Percentiles rank a stretch among this genome's conserved stretches.
These are phyloP conservation scores for Acestrorhynchus altus DNA, from an alignment of 2,797 vertebrate genomes.

Conservation along the genomic window DNA sequence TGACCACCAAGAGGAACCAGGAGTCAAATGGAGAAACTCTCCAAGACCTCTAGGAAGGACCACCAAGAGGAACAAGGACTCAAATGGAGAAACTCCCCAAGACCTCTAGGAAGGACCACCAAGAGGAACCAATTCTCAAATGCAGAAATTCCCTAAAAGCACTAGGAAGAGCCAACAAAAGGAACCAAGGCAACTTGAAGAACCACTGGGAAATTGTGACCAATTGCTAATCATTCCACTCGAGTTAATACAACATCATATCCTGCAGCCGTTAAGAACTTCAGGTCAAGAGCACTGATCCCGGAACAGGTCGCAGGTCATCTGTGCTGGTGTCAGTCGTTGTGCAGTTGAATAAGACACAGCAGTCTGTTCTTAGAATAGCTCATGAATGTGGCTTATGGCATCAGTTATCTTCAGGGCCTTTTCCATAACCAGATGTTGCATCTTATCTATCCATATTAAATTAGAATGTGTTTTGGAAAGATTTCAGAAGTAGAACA, in stretches of 20 bases:
- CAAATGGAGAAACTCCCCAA: too few relatives aligned
- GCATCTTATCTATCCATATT: constrained; percentile 1
- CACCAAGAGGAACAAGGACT: too few relatives aligned
- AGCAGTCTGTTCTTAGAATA: background rate
- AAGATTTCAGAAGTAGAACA: constrained; percentile 19
- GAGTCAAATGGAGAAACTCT: too few relatives aligned
- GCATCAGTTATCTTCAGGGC: background rate
- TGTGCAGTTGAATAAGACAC: background rate
- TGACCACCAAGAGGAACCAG: too few relatives aligned
- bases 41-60: too few relatives aligned
- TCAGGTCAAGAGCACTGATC: background rate
- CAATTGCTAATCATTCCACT: background rate
- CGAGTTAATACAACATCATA: background rate
- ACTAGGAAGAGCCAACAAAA: too few relatives aligned
- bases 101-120: too few relatives aligned
- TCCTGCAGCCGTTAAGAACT: background rate
- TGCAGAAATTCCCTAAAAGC: too few relatives aligned
- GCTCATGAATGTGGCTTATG: background rate
- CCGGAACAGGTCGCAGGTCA: background rate
- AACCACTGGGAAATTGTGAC: too few relatives aligned
- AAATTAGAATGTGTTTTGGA: constrained; percentile 7
- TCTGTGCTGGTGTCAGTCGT: background rate
- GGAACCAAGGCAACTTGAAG: too few relatives aligned
- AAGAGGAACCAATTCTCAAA: too few relatives aligned
- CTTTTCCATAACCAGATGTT: constrained; percentile 7